Conservation (phyloP, 2,113 vertebrate genomes). For the Puffinus mauretanicus region DNA sequence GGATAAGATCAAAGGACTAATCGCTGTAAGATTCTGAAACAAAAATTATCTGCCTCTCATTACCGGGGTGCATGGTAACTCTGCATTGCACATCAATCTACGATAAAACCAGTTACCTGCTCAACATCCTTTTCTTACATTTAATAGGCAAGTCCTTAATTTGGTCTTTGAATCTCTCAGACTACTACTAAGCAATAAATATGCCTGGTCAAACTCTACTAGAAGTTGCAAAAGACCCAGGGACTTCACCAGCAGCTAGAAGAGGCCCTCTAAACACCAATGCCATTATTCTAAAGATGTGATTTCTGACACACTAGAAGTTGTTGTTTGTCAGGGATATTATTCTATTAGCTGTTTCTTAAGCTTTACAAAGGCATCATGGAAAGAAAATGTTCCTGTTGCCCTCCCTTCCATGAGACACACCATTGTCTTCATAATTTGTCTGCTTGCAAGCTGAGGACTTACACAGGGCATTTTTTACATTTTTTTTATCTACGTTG, state of each 20-base stretch:
- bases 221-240: background rate
- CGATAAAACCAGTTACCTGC: background rate
- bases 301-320: background rate
- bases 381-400: background rate
- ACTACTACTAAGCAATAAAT: background rate
- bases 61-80: background rate
- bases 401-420: conserved; percentile 6
- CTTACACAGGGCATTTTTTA: conserved; percentile 59
- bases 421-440: conserved; percentile 10
- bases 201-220: background rate
- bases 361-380: background rate
- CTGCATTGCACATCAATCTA: background rate
- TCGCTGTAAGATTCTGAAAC: background rate
- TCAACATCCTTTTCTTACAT: background rate
- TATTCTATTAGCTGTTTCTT: background rate
- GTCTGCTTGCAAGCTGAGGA: conserved; percentile 34
- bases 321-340: background rate
- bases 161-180: background rate
- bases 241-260: background rate
- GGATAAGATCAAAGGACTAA: background rate
- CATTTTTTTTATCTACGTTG: conserved; percentile 60
- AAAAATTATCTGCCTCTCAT: background rate
- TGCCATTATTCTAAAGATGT: background rate
- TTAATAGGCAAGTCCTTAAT: background rate
- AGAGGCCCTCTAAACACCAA: background rate